Evolutionary conservation across 2,888 invertebrate genomes (phyloP), one percentile per base, ranked within the genome.

Genomic region (Cryptocephalus moraei): DNA sequence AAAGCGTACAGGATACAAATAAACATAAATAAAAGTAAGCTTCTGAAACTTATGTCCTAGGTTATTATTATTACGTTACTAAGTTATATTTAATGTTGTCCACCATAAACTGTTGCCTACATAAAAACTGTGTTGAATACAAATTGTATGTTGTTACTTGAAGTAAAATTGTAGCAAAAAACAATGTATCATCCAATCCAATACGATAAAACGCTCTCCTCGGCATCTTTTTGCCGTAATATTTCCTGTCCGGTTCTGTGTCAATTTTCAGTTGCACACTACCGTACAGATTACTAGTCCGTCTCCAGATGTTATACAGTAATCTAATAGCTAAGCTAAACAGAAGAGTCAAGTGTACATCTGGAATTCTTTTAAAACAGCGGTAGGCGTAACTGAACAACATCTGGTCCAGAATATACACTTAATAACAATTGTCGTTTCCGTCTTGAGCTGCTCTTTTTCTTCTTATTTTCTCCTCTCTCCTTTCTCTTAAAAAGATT

Each of bases 321-420:
- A 62, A 62, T 62, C 59, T 57, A 61, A 62, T 61, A 62, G 60
- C 60, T 58, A 61, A 60, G 59, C 59, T 59, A 60, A 59, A 62
- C 60, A 61, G 58, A 56, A 48, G 54, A 61, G 61, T 62, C 62
- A 63, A 63, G 62, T 63, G 63, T 58, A 60, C 63, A 63, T 63
- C 63, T 63, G 63, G 63, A 61, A 59, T 62, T 62, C 62, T 60
- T 61, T 61, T 50, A 47, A 56, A 54, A 14, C 52, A 45, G 49
- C 52, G 53, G 50, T 50, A 51, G 54, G 55, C 54, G 53, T 47
- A 46, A 41, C 51, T 22, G 51, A 32, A 47, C 47, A 52, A 54
- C 58, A 58, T 58, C 58, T 58, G 58, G 58, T 45, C 22, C 22
- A 49, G 45, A 49, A 52, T 50, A 40, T 46, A 47, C 44, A 22